Evolutionary conservation across 2,113 vertebrate species (phyloP), one percentile per base, ranked within the genome.

Genomic region (Eubucco bourcierii): DNA sequence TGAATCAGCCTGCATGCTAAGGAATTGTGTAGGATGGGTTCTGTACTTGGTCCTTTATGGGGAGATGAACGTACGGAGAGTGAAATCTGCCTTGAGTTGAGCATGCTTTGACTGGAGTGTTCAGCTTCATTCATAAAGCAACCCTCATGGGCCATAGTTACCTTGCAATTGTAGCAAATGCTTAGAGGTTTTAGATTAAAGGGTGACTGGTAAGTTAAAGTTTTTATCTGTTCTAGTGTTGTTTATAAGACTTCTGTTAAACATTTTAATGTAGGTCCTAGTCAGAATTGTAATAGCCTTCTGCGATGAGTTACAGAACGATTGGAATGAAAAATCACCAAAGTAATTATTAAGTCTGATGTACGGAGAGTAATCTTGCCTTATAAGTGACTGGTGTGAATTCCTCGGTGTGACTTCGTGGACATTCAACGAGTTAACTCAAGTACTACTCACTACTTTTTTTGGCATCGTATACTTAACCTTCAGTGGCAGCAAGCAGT

Each of bases 401-500:
- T 63, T 52, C 33, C 19, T 59, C 4, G 0, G 19, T 29, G 24
- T n/a, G 21, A 15, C 24, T 34, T 79, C 60, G 73, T 82, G 25
- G 2, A 5, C 31, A 61, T 93, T 46, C 53, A 68, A 2, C 74
- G 78, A 41, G 47, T 94, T 90, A 80, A 84, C 46, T 90, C 17
- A 14, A 75, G 61, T 70, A 88, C 70, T 70, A 25, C 68, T 65
- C 72, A 81, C 15, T 76, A 87, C 63, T 12, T 60, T 78, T 89
- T 97, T 97, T 97, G 90, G 90, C 76, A 64, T 70, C 80, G 66
- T 94, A 88, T 95, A 91, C 94, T 98, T 94, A 80, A 90, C 86
- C 95, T 95, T 90, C 89, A 80, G 53, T 67, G 89, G 63, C 76
- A 94, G 92, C 66, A 92, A 96, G 97, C 95, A 80, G 88, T 92